These are phyloP conservation scores for Hemicrepidius hirtus DNA, from an alignment of 2,888 invertebrate genomes.

Conservation along the genomic window DNA sequence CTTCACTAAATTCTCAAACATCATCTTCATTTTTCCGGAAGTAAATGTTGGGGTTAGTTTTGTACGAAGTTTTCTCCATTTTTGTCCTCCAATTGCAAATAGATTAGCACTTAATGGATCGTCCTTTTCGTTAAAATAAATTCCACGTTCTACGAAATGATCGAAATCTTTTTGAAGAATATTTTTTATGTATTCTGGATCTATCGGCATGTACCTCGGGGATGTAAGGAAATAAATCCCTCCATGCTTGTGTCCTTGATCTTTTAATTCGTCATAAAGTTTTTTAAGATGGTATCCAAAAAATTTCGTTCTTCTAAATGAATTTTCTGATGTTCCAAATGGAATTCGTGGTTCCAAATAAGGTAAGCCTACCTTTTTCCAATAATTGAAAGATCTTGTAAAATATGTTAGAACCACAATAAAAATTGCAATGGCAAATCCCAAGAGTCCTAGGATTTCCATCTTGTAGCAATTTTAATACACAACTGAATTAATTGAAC, in stretches of 20 bases:
- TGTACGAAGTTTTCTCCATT: slow-evolving; percentile 77
- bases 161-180: slow-evolving; percentile 76
- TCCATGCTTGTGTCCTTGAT: slow-evolving; percentile 43
- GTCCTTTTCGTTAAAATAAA: slow-evolving; percentile 64
- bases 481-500: too few species aligned
- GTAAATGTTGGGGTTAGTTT: slow-evolving; percentile 76
- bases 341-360: too few species aligned
- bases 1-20: slow-evolving; percentile 77
- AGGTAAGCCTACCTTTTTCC: too few species aligned
- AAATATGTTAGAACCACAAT: too few species aligned
- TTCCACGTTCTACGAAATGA: slow-evolving; percentile 77
- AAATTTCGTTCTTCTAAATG: too few species aligned
- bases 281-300: too few species aligned
- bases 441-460: too few species aligned
- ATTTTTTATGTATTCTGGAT: slow-evolving; percentile 59
- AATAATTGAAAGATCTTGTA: too few species aligned
- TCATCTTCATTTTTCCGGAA: slow-evolving; percentile 76
- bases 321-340: too few species aligned
- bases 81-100: slow-evolving; percentile 73
- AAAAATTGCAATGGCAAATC: too few species aligned
- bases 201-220: slow-evolving; percentile 43
- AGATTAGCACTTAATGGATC: slow-evolving; percentile 75
- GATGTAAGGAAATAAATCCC: slow-evolving; percentile 43
- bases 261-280: slow-evolving; percentile 47
- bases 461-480: too few species aligned